Percentiles rank a stretch among this genome's conserved stretches.
These are phyloP conservation scores for Amblyopsis hoosieri DNA, from an alignment of 2,797 vertebrate species.

Conservation along the genomic window DNA sequence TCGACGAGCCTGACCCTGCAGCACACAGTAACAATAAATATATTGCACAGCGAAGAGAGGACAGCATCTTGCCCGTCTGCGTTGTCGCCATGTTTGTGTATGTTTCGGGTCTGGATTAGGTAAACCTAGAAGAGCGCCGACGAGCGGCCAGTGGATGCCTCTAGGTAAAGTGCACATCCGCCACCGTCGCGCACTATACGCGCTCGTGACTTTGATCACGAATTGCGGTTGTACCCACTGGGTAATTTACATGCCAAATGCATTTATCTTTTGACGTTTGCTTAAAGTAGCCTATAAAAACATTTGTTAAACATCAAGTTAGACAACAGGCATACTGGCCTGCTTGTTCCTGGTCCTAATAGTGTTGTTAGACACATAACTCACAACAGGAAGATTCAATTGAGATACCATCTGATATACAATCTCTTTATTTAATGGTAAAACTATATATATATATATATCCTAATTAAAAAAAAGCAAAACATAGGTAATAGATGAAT, in stretches of 20 bases:
- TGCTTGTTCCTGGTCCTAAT: too few species aligned
- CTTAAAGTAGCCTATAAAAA: too few species aligned
- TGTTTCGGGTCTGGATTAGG: slow-evolving; percentile 48
- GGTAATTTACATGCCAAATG: too few species aligned
- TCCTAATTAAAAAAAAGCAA: neutral
- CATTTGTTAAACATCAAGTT: too few species aligned
- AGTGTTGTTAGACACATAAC: neutral
- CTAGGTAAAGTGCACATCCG: neutral
- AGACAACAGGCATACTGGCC: too few species aligned
- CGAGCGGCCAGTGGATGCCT: slow-evolving; percentile 51
- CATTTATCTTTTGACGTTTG: too few species aligned
- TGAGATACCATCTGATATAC: neutral
- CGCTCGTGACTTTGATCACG: too few species aligned
- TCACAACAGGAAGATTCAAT: slow-evolving; percentile 18
- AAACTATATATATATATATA: neutral
- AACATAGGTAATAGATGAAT: too few species aligned
- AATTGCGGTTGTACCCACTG: too few species aligned
- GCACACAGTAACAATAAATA: slow-evolving; percentile 61
- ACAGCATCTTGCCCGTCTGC: slow-evolving; percentile 68
- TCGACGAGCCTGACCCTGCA: slow-evolving; percentile 48
- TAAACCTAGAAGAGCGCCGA: slow-evolving; percentile 64
- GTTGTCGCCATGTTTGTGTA: slow-evolving; percentile 84
- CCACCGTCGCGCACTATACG: too few species aligned
- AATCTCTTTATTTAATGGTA: too few species aligned
- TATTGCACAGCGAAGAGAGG: slow-evolving; percentile 49